phyloP scores from a whole-genome alignment of 2,888 invertebrate species.

The Polylopha cassiicola region DNA sequence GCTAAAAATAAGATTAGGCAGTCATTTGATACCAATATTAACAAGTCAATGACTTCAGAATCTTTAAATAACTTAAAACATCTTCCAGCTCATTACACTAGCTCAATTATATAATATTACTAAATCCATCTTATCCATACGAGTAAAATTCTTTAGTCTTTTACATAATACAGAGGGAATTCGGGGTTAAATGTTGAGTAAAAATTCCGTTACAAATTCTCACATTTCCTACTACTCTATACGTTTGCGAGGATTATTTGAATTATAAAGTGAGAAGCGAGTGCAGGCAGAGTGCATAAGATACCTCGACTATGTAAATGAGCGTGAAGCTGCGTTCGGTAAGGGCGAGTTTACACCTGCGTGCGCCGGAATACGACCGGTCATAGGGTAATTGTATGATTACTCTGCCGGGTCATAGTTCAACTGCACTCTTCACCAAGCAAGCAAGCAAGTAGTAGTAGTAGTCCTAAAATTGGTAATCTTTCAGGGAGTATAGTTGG shows the following conservation, averaged over 20 bases:
- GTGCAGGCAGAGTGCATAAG: slow-evolving; percentile 69
- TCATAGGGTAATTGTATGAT: slow-evolving; percentile 17
- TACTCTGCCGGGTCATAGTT: slow-evolving; percentile 20
- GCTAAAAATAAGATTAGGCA: too few relatives aligned
- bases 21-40: too few relatives aligned
- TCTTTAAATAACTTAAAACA: too few relatives aligned
- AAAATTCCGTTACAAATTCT: slow-evolving; percentile 71
- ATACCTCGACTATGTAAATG: slow-evolving; percentile 66
- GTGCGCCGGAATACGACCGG: slow-evolving; percentile 27
- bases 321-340: slow-evolving; percentile 46
- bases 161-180: slow-evolving; percentile 20
- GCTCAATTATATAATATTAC: too few relatives aligned
- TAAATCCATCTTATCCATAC: too few relatives aligned
- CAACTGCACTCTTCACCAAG: slow-evolving; percentile 16
- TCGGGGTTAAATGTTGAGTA: slow-evolving; percentile 29
- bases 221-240: slow-evolving; percentile 63
- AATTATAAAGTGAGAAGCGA: slow-evolving; percentile 72
- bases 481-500: too few relatives aligned
- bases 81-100: too few relatives aligned
- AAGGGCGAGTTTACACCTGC: slow-evolving; percentile 56
- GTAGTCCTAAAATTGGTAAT: too few relatives aligned
- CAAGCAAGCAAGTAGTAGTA: too few relatives aligned
- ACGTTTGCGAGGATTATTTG: slow-evolving; percentile 62
- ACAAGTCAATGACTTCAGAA: too few relatives aligned
- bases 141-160: too few relatives aligned